Percentiles rank a stretch among this genome's conserved stretches.
These are phyloP conservation scores for Andrena haemorrhoa DNA, from an alignment of 2,888 invertebrate species.

Conservation along the genomic window DNA sequence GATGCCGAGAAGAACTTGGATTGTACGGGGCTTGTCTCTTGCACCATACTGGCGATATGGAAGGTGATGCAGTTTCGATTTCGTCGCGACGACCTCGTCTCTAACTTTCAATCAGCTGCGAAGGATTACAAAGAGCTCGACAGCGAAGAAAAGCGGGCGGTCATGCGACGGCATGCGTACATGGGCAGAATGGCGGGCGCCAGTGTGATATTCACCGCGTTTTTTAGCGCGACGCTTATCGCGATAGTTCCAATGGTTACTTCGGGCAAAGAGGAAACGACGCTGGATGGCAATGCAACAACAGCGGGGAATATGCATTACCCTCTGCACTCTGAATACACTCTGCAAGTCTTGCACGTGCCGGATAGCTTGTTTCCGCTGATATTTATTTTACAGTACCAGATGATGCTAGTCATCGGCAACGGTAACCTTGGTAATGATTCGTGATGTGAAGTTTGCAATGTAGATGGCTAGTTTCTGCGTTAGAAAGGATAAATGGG, in stretches of 20 bases:
- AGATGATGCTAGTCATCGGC: constrained; percentile 16
- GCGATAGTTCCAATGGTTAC: not conserved
- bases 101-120: constrained; percentile 29
- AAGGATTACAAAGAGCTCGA: constrained; percentile 9
- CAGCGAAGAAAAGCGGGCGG: not conserved
- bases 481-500: not conserved
- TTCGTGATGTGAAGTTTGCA: not conserved
- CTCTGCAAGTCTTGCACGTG: not conserved
- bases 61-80: constrained; percentile 21
- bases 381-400: not conserved
- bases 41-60: constrained; percentile 4
- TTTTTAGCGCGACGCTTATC: not conserved
- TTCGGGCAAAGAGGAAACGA: too few relatives aligned
- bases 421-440: constrained; percentile 37
- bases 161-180: constrained; percentile 20
- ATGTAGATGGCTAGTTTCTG: not conserved
- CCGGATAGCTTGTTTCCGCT: not conserved
- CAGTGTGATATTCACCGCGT: not conserved
- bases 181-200: constrained; percentile 23
- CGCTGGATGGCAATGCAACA: not conserved
- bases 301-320: not conserved
- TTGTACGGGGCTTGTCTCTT: not conserved
- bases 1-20: constrained; percentile 25
- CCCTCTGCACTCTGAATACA: not conserved
- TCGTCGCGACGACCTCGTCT: not conserved